Evolutionary conservation across 2,113 vertebrate genomes (phyloP).

Genomic region (Rynchops niger): DNA sequence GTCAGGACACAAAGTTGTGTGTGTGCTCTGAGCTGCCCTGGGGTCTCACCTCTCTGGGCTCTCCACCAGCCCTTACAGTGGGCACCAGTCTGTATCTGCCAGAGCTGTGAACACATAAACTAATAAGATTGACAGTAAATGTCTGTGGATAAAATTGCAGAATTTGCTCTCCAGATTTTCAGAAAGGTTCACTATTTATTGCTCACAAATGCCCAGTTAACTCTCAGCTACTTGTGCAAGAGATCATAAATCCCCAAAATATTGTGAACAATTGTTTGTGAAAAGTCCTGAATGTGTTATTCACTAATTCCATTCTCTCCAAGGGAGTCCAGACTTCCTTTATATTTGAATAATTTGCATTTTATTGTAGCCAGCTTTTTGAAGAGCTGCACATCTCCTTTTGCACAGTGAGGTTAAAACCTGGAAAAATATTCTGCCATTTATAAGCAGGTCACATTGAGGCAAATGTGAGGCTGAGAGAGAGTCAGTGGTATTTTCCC

Average conservation of each 20-base stretch:
- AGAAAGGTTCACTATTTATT: neutral
- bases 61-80: rapidly evolving
- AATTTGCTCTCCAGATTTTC: neutral
- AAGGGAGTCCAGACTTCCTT: neutral
- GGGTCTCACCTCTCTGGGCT: neutral
- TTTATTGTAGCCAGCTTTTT: neutral
- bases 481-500: neutral
- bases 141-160: neutral
- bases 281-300: neutral
- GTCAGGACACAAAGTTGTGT: neutral
- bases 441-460: neutral
- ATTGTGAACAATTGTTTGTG: neutral
- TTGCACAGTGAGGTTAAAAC: neutral
- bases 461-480: neutral
- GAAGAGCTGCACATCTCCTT: neutral
- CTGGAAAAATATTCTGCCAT: neutral
- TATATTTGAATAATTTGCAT: neutral
- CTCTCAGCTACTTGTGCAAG: neutral
- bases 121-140: neutral
- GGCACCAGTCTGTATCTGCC: neutral
- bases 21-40: neutral
- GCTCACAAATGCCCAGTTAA: neutral
- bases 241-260: neutral
- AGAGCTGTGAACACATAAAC: neutral
- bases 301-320: neutral